Evolutionary conservation across 2,888 invertebrate genomes (phyloP).

Genomic region (Caenorhabditis panamensis): DNA sequence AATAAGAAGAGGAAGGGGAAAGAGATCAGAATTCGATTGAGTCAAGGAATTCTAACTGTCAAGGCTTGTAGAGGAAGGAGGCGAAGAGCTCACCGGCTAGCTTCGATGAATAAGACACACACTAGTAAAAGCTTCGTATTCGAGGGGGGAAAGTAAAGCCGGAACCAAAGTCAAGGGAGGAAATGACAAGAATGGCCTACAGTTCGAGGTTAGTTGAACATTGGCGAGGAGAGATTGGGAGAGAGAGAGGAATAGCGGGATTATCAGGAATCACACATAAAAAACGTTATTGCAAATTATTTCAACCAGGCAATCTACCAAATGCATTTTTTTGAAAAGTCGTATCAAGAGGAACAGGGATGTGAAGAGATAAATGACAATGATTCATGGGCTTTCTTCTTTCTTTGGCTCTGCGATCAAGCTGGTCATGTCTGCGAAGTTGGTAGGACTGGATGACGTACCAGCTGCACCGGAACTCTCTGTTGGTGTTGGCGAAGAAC

Average conservation of each 20-base stretch:
- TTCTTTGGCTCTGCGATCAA: slow-evolving; percentile 47
- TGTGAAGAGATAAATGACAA: neutral
- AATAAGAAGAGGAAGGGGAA: neutral
- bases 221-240: slow-evolving; percentile 22
- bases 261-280: slow-evolving; percentile 46
- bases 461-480: slow-evolving; percentile 36
- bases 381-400: slow-evolving; percentile 40
- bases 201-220: slow-evolving; percentile 29
- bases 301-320: slow-evolving; percentile 44
- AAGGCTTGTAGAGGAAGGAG: slow-evolving; percentile 11
- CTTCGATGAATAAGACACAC: slow-evolving; percentile 51
- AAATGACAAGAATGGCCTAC: slow-evolving; percentile 28
- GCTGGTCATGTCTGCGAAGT: slow-evolving; percentile 58
- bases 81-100: slow-evolving; percentile 59
- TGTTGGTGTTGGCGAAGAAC: slow-evolving; percentile 44
- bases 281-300: slow-evolving; percentile 48
- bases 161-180: slow-evolving; percentile 27
- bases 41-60: slow-evolving; percentile 61
- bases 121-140: slow-evolving; percentile 35
- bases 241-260: neutral
- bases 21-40: slow-evolving; percentile 55
- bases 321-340: slow-evolving; percentile 16
- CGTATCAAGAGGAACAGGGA: neutral
- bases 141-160: slow-evolving; percentile 33
- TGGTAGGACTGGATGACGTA: slow-evolving; percentile 45